Evolutionary conservation across 64 coral and sea anemone genomes (phyloP).

Genomic region (Platygyra sinensis): DNA sequence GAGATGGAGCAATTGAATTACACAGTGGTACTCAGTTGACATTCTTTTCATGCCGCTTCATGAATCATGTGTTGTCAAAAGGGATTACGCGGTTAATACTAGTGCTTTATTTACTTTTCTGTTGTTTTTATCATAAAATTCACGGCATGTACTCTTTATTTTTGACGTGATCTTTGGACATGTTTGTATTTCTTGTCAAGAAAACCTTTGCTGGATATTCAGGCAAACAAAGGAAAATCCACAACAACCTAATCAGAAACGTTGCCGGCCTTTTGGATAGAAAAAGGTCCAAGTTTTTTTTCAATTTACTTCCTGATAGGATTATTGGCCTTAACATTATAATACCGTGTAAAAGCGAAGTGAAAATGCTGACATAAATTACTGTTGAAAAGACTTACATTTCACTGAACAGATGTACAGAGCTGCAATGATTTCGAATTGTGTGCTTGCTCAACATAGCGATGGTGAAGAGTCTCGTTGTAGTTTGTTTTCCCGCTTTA

Average conservation of each 20-base stretch:
- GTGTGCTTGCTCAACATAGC: too few relatives aligned
- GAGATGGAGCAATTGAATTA: neutral
- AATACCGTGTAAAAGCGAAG: too few relatives aligned
- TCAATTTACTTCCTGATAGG: too few relatives aligned
- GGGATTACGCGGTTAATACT: neutral
- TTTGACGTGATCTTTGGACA: neutral
- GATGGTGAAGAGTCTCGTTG: too few relatives aligned
- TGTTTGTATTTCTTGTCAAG: neutral
- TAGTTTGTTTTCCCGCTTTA: too few relatives aligned
- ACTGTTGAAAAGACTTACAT: too few relatives aligned
- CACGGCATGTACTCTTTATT: neutral
- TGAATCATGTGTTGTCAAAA: neutral
- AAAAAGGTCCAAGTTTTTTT: too few relatives aligned
- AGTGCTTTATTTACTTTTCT: neutral
- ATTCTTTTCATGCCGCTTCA: neutral
- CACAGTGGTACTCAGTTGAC: neutral
- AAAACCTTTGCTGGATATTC: neutral
- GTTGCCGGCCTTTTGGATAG: too few relatives aligned
- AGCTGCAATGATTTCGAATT: too few relatives aligned
- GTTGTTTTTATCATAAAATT: neutral
- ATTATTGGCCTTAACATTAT: too few relatives aligned
- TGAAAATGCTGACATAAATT: too few relatives aligned
- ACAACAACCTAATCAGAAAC: neutral
- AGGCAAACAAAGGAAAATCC: neutral
- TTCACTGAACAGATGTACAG: too few relatives aligned